These are phyloP conservation scores for Aromia moschata DNA, from an alignment of 2,888 invertebrate species.

Conservation along the genomic window DNA sequence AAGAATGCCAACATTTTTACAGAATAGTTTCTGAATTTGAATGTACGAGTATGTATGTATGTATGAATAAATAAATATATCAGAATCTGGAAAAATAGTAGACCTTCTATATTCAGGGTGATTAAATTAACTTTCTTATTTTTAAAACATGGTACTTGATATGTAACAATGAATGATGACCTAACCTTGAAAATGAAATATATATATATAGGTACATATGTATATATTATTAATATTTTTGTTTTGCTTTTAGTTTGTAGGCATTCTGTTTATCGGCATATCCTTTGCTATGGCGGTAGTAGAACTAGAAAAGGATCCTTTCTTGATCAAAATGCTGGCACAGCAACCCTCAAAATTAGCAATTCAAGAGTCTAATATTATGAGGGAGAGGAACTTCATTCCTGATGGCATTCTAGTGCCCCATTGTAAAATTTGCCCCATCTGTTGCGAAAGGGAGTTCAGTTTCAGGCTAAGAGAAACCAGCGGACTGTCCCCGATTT, in stretches of 20 bases:
- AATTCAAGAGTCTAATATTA: constrained; percentile 10
- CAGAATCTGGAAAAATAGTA: no score
- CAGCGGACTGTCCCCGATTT: constrained; percentile 2
- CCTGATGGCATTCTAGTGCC: constrained; percentile 19
- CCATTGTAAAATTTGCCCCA: constrained; percentile 17
- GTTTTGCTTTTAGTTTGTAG: not conserved
- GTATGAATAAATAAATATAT: no score
- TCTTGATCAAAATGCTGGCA: not conserved
- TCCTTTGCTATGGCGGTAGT: not conserved
- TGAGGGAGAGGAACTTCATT: constrained; percentile 8
- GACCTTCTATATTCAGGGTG: no score
- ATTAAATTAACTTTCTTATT: no score
- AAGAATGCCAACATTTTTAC: no score
- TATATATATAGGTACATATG: not conserved
- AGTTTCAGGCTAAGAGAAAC: constrained; percentile 5
- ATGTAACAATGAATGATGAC: no score
- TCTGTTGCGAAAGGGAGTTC: constrained; percentile 23
- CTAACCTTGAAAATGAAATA: no score
- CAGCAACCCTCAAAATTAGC: not conserved
- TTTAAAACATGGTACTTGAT: no score
- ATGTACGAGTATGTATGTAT: no score
- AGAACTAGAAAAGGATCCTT: not conserved
- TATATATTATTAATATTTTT: constrained; percentile 1
- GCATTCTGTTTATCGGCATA: not conserved
- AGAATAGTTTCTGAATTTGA: no score